Evolutionary conservation across 1,140 invertebrate genomes (phyloP).

Genomic region (Harpegnathos saltator): DNA sequence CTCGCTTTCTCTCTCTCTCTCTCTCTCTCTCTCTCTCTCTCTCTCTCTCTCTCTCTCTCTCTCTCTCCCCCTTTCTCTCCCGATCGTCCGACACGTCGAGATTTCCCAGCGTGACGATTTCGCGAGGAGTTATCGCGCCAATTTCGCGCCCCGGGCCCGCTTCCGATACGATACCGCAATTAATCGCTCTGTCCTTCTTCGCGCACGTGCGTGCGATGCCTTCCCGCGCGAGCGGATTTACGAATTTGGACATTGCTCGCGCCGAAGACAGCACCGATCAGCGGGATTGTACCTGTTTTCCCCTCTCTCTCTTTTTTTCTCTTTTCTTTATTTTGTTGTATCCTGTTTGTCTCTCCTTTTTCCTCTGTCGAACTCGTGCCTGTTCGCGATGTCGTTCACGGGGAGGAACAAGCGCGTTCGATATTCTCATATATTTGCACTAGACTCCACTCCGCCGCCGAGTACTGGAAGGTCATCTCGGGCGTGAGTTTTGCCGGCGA

Average conservation of each 20-base stretch:
- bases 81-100: constrained; percentile 46
- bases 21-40: too few species aligned
- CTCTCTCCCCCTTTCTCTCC: not conserved
- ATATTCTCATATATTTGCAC: not conserved
- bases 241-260: constrained; percentile 59
- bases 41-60: not conserved
- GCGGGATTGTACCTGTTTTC: too few species aligned
- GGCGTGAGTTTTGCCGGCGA: not conserved
- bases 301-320: too few species aligned
- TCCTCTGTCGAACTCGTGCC: not conserved
- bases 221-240: constrained; percentile 35
- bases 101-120: constrained; percentile 69
- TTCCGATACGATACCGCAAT: constrained; percentile 62
- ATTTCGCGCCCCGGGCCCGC: constrained; percentile 63
- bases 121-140: constrained; percentile 63
- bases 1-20: too few species aligned
- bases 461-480: too few species aligned
- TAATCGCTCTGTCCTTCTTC: constrained; percentile 68
- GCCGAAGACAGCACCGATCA: not conserved
- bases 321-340: too few species aligned
- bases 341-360: not conserved
- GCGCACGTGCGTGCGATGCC: constrained; percentile 11
- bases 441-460: not conserved
- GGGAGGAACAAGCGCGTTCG: not conserved
- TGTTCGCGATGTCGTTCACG: not conserved